Evolutionary conservation across 2,888 invertebrate species (phyloP), one percentile per base, ranked within the genome.

Genomic region (Thereva nobilitata): DNA sequence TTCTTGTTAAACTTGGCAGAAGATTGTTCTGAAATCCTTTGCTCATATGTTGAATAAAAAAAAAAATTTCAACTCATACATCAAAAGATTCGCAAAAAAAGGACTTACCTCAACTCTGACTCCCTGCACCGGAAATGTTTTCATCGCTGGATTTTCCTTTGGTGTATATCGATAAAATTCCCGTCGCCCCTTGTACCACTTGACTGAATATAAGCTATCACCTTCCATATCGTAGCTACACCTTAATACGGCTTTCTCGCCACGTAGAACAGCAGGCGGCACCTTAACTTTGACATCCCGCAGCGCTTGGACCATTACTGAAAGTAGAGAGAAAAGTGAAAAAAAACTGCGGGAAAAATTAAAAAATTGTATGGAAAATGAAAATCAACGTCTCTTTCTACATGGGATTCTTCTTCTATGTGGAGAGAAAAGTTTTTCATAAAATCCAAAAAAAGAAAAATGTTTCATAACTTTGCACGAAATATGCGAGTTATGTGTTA

Each of bases 151-250:
- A 6, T 80, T 81, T 71, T 92, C 91, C 73, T 85, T 86, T 0
- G 93, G 92, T 0, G 90, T 88, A 76, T 86, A 93, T 72, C 93
- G 84, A 80, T 91, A 93, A 82, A 93, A 93, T 82, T 93, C 93
- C 70, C 88, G 84, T 73, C 83, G 84, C 1, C 92, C 93, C 66
- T 92, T 84, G 78, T 92, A 93, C 92, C 92, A 93, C 82, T 93
- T 92, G 59, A 93, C 90, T 1, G 91, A 87, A 81, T 93, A 93
- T 49, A 93, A 83, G 1, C 86, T 87, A 40, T 87, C 88, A 5
- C 86, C 88, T 78, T 92, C 89, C 82, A 92, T 86, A 76, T 93
- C 90, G 74, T 92, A 88, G 71, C 86, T 84, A 80, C 93, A 93
- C 73, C 84, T 83, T 72, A 90, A 83, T 69, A 84, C 82, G 8